A percentile compares a stretch with the other conserved stretches of the same genome.
Conservation (phyloP, 2,113 vertebrate species). For the Lophotis ruficrista region DNA sequence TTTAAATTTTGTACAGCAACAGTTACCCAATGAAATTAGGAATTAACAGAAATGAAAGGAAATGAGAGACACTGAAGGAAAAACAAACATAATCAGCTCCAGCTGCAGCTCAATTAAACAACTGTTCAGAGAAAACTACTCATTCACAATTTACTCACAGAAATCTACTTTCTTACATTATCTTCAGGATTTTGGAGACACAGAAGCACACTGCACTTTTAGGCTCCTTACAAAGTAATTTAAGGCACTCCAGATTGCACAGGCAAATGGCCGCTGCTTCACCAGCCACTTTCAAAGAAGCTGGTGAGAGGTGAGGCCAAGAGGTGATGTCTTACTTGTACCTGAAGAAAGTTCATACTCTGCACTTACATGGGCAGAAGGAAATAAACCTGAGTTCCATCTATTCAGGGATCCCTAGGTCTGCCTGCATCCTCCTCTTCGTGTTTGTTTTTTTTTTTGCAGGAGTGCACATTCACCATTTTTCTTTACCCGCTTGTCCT, state of each 20-base stretch:
- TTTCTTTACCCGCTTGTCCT: neutral
- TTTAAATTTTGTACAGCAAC: slow-evolving; percentile 55
- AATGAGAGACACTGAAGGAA: slow-evolving; percentile 63
- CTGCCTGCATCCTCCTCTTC: neutral
- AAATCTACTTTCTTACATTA: slow-evolving; percentile 24
- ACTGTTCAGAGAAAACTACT: slow-evolving; percentile 21
- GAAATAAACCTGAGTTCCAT: neutral
- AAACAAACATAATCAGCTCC: slow-evolving; percentile 67
- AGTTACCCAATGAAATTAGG: slow-evolving; percentile 53
- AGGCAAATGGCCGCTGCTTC: neutral
- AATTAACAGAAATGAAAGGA: slow-evolving; percentile 63
- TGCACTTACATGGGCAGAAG: neutral
- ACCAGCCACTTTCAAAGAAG: neutral
- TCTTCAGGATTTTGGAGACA: neutral
- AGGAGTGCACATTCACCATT: neutral
- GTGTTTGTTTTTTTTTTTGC: fast-evolving
- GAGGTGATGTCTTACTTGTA: neutral
- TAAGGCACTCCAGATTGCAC: neutral
- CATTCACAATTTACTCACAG: slow-evolving; percentile 28
- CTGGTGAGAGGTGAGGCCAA: neutral
- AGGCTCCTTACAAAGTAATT: neutral
- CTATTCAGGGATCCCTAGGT: neutral
- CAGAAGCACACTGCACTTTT: neutral
- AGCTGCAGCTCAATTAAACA: slow-evolving; percentile 68
- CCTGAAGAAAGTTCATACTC: neutral